Evolutionary conservation across 2,888 invertebrate genomes (phyloP), one percentile per base, ranked within the genome.

Genomic region (Andrena trimmerana): DNA sequence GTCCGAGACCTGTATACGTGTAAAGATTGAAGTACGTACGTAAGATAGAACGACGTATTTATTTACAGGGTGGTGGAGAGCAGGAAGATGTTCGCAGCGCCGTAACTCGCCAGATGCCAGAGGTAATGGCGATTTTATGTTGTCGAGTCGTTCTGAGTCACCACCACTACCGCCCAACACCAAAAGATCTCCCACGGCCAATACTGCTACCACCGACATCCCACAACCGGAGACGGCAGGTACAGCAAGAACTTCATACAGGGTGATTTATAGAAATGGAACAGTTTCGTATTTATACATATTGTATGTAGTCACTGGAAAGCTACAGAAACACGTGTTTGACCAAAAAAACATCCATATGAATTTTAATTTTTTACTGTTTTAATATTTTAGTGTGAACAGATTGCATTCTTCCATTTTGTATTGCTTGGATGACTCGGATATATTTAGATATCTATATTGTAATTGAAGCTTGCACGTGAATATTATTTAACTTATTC

Each of bases 111-210:
- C 88, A 84, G 90, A 86, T 83, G 85, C 77, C 77, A 71, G 74
- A 79, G 81, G 87, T 92, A 92, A 92, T 92, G 90, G 90, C 88
- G 84, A 91, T 92, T 92, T 92, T 90, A 92, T 91, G 91, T 91
- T 88, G 79, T 83, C 79, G 83, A 83, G 83, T 63, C 73, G 73
- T 78, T 81, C 70, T 69, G 54, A 81, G 73, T 79, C 76, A 71
- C 48, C 57, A 59, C 67, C 24, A 16, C 29, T 8, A 33, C 33
- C 0, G 0, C 33, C 8, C 33, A 33, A 33, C 36, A 57, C 36
- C 52, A 13, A 50, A 29, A 67, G n/a, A 33, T 57, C 42, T 66
- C 6, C 65, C 65, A 33, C 59, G 20, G 4, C 13, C 24, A 60
- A 24, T 59, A 72, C 65, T 8, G 13, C 70, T 48, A 29, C 63